A percentile compares a stretch with the other conserved stretches of the same genome.
Conservation (phyloP, 2,888 invertebrate genomes). For the Coleophora flavipennella region DNA sequence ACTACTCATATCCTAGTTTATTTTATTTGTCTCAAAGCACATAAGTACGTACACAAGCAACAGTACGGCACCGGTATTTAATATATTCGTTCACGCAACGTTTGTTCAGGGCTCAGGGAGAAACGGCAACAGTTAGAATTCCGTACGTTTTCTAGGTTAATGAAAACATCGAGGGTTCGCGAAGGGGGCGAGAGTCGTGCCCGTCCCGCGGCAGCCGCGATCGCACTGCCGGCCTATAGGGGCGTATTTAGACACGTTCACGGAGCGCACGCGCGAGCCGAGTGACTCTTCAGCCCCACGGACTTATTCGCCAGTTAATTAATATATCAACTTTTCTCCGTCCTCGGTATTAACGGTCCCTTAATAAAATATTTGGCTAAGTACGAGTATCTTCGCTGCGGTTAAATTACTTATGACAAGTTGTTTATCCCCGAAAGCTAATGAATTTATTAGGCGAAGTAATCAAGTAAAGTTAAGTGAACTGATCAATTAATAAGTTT, state of each 20-base stretch:
- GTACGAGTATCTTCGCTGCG: slow-evolving; percentile 19
- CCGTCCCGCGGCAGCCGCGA: slow-evolving; percentile 29
- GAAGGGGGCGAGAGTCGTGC: slow-evolving; percentile 30
- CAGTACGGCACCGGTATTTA: slow-evolving; percentile 18
- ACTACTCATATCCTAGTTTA: slow-evolving; percentile 23
- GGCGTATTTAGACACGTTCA: slow-evolving; percentile 45
- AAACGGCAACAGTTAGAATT: slow-evolving; percentile 31
- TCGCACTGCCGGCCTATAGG: slow-evolving; percentile 55
- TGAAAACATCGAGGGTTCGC: slow-evolving; percentile 29
- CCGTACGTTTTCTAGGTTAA: slow-evolving; percentile 32
- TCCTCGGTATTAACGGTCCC: slow-evolving; percentile 55
- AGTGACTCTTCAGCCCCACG: slow-evolving; percentile 63
- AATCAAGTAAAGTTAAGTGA: too few relatives aligned
- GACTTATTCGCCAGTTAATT: slow-evolving; percentile 69
- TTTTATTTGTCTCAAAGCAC: slow-evolving; percentile 16
- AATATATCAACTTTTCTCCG: slow-evolving; percentile 68
- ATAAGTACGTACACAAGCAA: slow-evolving; percentile 18
- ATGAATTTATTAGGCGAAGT: too few relatives aligned
- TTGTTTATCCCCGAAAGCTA: too few relatives aligned
- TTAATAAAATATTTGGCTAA: slow-evolving; percentile 58
- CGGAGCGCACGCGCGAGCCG: slow-evolving; percentile 60
- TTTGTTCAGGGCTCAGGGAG: too few relatives aligned
- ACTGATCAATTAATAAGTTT: too few relatives aligned
- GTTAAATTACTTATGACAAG: background rate
- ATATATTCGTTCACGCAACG: slow-evolving; percentile 35